Percentiles rank a stretch among this genome's conserved stretches.
phyloP scores from a whole-genome alignment of 2,888 invertebrate genomes.

The Macrophya annulata region DNA sequence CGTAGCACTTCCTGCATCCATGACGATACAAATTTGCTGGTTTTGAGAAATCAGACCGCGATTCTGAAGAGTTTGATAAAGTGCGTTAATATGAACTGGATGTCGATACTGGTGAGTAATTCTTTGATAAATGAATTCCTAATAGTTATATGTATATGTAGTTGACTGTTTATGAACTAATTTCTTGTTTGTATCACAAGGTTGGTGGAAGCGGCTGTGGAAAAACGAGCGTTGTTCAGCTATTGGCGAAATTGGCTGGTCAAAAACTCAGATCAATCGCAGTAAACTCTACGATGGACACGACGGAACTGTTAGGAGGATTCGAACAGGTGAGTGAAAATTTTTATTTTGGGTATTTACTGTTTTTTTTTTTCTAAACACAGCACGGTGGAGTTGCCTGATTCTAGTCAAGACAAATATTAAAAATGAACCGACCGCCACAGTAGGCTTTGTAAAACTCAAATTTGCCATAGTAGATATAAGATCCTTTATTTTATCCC shows the following conservation, averaged over 20 bases:
- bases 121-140: not conserved
- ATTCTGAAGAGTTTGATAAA: conserved; percentile 90
- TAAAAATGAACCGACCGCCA: not conserved
- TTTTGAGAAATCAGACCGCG: conserved; percentile 83
- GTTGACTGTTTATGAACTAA: not conserved
- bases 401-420: not conserved
- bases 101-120: conserved; percentile 90
- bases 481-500: not conserved
- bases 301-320: conserved; percentile 96
- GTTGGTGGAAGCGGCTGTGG: conserved; percentile 89
- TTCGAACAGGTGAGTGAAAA: conserved; percentile 93
- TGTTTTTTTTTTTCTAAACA: not conserved
- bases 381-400: too few relatives aligned
- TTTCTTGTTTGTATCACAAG: conserved; percentile 76
- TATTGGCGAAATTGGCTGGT: conserved; percentile 89
- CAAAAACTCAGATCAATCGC: conserved; percentile 88
- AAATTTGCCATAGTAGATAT: not conserved
- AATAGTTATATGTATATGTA: not conserved
- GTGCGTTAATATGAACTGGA: conserved; percentile 95
- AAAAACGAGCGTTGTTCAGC: conserved; percentile 89
- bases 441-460: not conserved
- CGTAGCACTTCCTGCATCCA: conserved; percentile 78
- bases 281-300: conserved; percentile 96
- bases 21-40: conserved; percentile 78
- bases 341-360: not conserved